phyloP scores from a whole-genome alignment of 2,113 vertebrate genomes.

The Pomatostomus ruficeps region DNA sequence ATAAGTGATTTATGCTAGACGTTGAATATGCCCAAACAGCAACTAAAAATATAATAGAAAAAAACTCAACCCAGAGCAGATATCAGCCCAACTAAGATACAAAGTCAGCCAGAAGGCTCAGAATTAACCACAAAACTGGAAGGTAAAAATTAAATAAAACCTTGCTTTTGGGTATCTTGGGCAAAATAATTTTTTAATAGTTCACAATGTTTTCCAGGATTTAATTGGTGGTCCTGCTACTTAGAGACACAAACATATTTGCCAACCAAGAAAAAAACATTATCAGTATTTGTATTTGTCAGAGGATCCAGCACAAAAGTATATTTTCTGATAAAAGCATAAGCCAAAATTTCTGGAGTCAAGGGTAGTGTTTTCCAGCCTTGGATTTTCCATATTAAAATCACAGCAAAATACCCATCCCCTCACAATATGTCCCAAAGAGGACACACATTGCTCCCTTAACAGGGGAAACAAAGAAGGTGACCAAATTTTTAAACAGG shows the following conservation, averaged over 20 bases:
- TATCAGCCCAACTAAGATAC: not conserved
- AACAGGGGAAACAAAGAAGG: not conserved
- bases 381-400: not conserved
- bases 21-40: not conserved
- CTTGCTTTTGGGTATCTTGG: not conserved
- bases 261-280: not conserved
- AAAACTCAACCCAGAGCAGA: not conserved
- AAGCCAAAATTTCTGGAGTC: not conserved
- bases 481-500: not conserved
- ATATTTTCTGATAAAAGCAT: not conserved
- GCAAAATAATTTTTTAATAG: not conserved
- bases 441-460: rapidly evolving
- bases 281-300: not conserved
- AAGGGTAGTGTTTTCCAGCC: not conserved
- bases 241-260: not conserved
- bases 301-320: not conserved
- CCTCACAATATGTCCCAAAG: not conserved
- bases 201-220: not conserved
- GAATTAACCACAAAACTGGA: not conserved
- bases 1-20: constrained; percentile 25
- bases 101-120: not conserved
- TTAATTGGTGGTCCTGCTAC: not conserved
- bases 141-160: not conserved
- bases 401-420: not conserved
- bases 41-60: not conserved